Conservation (phyloP, 2,113 vertebrate species). For the Apaloderma vittatum region DNA sequence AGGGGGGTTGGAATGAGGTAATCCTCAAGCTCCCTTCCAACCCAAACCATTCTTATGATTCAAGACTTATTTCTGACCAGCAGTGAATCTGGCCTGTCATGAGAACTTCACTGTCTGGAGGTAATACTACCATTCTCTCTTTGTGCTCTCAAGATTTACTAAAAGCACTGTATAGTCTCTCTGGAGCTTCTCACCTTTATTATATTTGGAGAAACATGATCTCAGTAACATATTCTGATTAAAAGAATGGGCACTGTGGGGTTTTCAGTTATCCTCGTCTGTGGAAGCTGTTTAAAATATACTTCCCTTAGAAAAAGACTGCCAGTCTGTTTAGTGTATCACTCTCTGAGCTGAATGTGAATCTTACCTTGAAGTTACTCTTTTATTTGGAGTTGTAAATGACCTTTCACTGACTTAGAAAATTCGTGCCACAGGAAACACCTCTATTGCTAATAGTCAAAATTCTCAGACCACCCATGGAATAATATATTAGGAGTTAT, state of each 20-base stretch:
- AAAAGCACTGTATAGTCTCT: neutral
- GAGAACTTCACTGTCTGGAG: neutral
- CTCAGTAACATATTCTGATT: neutral
- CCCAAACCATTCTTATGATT: neutral
- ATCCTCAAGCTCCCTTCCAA: no score
- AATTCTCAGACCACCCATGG: neutral
- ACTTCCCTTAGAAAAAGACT: neutral
- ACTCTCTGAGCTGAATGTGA: neutral
- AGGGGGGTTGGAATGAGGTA: no score
- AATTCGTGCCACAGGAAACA: neutral
- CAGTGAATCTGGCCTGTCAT: neutral
- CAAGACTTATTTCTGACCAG: neutral
- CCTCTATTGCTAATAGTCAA: neutral
- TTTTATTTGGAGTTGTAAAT: neutral
- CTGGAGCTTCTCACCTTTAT: neutral
- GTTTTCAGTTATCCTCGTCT: neutral
- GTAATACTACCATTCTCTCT: neutral
- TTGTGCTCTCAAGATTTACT: neutral
- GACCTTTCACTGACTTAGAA: neutral
- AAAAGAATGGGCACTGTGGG: neutral
- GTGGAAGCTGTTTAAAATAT: neutral
- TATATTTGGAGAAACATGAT: neutral
- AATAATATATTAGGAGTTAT: neutral
- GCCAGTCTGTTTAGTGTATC: neutral
- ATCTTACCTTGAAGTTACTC: neutral